Percentiles rank a stretch among this genome's conserved stretches.
Evolutionary conservation across 2,888 invertebrate genomes (phyloP).

Genomic region (Ectemnius lituratus): DNA sequence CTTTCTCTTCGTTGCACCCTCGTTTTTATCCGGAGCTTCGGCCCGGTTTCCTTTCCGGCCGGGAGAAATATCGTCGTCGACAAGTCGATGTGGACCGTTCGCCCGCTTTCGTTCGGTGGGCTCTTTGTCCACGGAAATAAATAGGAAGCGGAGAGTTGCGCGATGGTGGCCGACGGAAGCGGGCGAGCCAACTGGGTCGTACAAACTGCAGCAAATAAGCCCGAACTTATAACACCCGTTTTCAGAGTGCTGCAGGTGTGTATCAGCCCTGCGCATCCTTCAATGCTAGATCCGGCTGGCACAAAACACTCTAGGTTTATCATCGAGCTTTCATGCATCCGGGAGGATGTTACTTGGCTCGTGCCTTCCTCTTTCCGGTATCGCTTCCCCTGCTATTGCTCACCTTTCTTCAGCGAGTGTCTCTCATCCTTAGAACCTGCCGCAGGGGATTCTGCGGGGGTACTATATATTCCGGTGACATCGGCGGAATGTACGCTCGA

Average conservation of each 20-base stretch:
- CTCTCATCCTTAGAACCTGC: too few relatives aligned
- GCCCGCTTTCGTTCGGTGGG: too few relatives aligned
- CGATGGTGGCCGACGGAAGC: constrained; percentile 27
- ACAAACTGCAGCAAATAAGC: constrained; percentile 46
- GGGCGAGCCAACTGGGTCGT: constrained; percentile 46
- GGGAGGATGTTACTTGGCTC: too few relatives aligned
- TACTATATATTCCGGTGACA: too few relatives aligned
- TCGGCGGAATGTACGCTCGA: too few relatives aligned
- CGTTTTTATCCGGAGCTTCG: not conserved
- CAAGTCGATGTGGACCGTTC: not conserved
- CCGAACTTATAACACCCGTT: constrained; percentile 41
- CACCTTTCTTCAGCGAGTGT: too few relatives aligned
- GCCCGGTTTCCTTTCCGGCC: not conserved
- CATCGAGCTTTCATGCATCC: too few relatives aligned
- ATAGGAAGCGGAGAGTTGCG: constrained; percentile 39
- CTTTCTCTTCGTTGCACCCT: not conserved
- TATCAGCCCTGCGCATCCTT: not conserved
- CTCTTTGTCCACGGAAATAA: constrained; percentile 34
- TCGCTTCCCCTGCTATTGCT: too few relatives aligned
- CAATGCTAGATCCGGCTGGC: too few relatives aligned
- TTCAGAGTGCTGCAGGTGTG: constrained; percentile 9
- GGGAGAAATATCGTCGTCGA: not conserved
- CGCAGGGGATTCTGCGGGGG: too few relatives aligned
- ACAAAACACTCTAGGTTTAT: too few relatives aligned
- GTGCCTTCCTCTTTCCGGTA: too few relatives aligned